A percentile compares a stretch with the other conserved stretches of the same genome.
Conservation (phyloP, 2,888 invertebrate genomes). For the Carterocephalus palaemon region DNA sequence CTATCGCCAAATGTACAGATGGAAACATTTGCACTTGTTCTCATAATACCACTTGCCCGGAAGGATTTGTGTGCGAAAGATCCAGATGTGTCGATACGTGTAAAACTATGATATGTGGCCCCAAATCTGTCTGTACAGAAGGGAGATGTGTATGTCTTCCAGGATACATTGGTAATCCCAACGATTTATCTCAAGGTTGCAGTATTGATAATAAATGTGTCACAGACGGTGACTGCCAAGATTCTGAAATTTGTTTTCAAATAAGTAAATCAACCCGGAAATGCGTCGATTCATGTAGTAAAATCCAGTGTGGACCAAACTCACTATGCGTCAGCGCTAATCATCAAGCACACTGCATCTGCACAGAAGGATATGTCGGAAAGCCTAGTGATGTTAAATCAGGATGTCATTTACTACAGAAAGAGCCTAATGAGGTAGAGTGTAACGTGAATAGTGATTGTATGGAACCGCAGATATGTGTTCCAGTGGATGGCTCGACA, state of each 20-base stretch:
- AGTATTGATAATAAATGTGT: conserved; percentile 85
- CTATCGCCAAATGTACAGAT: conserved; percentile 84
- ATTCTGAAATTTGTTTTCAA: conserved; percentile 93
- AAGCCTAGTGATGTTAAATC: conserved; percentile 88
- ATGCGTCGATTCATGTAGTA: conserved; percentile 92
- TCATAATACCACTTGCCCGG: conserved; percentile 85
- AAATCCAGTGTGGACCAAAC: conserved; percentile 93
- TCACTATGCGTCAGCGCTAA: conserved; percentile 90
- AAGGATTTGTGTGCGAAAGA: conserved; percentile 85
- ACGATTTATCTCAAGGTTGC: conserved; percentile 85
- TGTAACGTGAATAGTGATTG: conserved; percentile 87
- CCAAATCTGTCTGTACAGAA: conserved; percentile 87
- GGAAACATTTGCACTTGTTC: conserved; percentile 84
- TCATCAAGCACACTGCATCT: conserved; percentile 92
- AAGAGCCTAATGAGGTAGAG: conserved; percentile 77
- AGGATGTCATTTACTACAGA: conserved; percentile 87
- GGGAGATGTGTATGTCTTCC: conserved; percentile 89
- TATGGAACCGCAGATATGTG: conserved; percentile 83
- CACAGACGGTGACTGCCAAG: conserved; percentile 89
- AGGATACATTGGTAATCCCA: conserved; percentile 87
- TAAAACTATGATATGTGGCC: conserved; percentile 86
- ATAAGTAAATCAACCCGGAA: conserved; percentile 86
- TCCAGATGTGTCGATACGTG: conserved; percentile 89
- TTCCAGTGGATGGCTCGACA: conserved; percentile 79
- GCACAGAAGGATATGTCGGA: conserved; percentile 88